phyloP scores from a whole-genome alignment of 2,888 invertebrate species.

The Lithosia quadra region DNA sequence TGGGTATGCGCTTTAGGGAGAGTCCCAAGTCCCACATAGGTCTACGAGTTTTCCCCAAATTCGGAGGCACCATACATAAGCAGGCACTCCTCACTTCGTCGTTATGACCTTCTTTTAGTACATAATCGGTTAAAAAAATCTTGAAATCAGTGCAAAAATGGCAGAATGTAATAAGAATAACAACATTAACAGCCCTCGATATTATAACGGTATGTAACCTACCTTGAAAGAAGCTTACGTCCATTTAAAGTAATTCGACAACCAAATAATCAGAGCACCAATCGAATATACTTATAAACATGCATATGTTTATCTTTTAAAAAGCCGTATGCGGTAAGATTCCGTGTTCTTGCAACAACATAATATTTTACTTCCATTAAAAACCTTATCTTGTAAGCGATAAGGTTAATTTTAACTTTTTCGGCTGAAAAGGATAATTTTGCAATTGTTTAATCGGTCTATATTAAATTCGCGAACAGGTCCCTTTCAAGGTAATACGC shows the following conservation, averaged over 20 bases:
- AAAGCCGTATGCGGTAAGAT: conserved; percentile 45
- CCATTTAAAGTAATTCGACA: conserved; percentile 16
- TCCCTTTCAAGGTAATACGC: conserved; percentile 66
- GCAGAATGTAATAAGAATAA: not conserved
- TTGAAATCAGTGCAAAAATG: no score
- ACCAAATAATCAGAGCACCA: conserved; percentile 15
- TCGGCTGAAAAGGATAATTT: conserved; percentile 36
- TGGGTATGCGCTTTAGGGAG: no score
- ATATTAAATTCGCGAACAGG: conserved; percentile 63
- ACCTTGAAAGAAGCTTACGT: conserved; percentile 14
- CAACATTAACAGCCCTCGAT: not conserved
- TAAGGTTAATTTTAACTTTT: conserved; percentile 36
- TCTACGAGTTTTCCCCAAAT: no score
- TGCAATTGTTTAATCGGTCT: conserved; percentile 62
- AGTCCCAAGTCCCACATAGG: no score
- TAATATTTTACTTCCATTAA: conserved; percentile 14
- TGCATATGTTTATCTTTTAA: conserved; percentile 31
- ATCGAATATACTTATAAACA: conserved; percentile 3
- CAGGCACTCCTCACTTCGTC: no score
- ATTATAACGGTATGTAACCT: conserved; percentile 12
- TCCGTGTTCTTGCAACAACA: conserved; percentile 29
- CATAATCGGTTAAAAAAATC: no score
- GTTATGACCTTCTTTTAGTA: no score
- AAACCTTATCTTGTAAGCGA: conserved; percentile 33
- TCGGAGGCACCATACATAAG: no score